These are phyloP conservation scores for Philypnodon macrostomus DNA, from an alignment of 2,797 vertebrate genomes.

Conservation along the genomic window DNA sequence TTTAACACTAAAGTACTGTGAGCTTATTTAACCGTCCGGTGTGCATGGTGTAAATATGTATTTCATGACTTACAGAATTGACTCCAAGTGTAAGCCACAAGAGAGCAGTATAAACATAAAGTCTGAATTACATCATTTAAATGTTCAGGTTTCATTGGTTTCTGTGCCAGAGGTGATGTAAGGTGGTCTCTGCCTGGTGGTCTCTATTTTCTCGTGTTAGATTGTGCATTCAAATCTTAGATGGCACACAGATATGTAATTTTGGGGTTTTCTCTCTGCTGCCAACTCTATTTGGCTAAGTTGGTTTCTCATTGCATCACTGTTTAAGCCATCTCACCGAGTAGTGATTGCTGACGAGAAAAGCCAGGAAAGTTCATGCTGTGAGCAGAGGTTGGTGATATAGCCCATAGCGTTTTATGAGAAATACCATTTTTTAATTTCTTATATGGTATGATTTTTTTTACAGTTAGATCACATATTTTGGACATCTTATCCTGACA, in stretches of 20 bases:
- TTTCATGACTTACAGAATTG: background rate
- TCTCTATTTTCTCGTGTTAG: constrained; percentile 6
- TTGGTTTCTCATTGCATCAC: constrained; percentile 27
- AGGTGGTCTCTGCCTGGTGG: constrained; percentile 29
- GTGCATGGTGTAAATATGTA: background rate
- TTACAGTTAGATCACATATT: no score
- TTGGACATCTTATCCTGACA: no score
- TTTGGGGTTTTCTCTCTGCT: constrained; percentile 10
- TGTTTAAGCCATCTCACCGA: background rate
- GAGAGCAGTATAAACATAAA: constrained; percentile 3
- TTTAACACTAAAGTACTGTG: no score
- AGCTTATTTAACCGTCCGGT: background rate
- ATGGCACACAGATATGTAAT: constrained; percentile 29
- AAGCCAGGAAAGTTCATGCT: constrained; percentile 6
- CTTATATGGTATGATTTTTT: no score
- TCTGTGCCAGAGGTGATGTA: constrained; percentile 28
- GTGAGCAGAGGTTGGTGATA: no score
- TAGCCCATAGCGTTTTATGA: no score
- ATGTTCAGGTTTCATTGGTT: constrained; percentile 13
- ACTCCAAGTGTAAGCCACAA: constrained; percentile 2
- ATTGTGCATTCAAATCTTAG: constrained; percentile 8
- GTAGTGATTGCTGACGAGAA: background rate
- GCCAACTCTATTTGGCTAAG: constrained; percentile 30
- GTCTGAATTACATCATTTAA: background rate
- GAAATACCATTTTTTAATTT: no score